phyloP scores from a whole-genome alignment of 2,888 invertebrate genomes.

The Pandemis corylana region DNA sequence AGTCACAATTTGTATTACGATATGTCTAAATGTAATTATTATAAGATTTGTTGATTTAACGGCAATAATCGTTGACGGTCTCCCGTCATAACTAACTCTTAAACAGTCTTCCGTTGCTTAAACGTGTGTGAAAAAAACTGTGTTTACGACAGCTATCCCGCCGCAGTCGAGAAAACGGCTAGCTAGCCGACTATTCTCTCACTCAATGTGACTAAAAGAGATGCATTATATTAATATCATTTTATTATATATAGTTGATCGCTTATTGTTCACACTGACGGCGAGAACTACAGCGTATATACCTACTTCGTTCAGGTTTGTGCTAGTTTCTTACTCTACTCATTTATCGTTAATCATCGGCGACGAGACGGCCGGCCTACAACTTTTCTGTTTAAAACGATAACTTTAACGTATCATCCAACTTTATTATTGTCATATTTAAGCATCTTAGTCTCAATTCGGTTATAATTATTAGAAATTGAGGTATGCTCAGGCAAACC shows the following conservation, averaged over 20 bases:
- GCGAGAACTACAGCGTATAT: no score
- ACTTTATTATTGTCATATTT: not conserved
- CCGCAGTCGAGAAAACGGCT: no score
- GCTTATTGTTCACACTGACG: no score
- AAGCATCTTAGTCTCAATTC: not conserved
- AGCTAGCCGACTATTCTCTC: no score
- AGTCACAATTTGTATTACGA: conserved; percentile 33
- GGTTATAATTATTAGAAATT: not conserved
- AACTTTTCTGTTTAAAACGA: not conserved
- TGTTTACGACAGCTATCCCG: no score
- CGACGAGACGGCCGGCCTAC: not conserved
- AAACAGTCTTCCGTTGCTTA: conserved; percentile 4
- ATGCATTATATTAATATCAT: no score
- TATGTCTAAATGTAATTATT: conserved; percentile 16
- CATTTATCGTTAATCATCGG: no score
- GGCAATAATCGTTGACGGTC: conserved; percentile 12
- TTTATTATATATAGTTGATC: no score
- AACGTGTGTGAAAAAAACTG: not conserved
- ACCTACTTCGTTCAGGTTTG: no score
- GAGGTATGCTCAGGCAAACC: not conserved
- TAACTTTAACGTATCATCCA: not conserved
- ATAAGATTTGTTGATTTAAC: conserved; percentile 28
- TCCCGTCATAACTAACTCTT: not conserved
- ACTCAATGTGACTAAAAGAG: no score
- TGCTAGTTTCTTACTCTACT: no score